A percentile compares a stretch with the other conserved stretches of the same genome.
Conservation (phyloP, 2,888 invertebrate genomes). For the Ennomos quercinarius region DNA sequence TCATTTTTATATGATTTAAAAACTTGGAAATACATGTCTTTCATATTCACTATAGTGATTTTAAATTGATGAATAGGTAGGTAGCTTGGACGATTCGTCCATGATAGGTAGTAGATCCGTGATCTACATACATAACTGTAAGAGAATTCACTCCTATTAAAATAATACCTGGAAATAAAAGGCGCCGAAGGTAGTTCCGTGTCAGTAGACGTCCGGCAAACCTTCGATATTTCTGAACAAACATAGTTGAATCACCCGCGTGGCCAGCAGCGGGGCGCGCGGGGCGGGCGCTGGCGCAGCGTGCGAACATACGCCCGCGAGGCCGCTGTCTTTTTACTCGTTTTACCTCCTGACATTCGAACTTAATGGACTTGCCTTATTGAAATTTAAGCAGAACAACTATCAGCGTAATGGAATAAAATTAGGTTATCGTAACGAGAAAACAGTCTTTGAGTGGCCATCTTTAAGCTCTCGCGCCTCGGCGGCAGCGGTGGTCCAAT, state of each 20-base stretch:
- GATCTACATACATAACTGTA: constrained; percentile 53
- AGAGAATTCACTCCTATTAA: constrained; percentile 52
- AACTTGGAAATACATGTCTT: too few species aligned
- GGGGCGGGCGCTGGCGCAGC: constrained; percentile 44
- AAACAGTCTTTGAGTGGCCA: constrained; percentile 80
- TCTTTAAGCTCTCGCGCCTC: constrained; percentile 71
- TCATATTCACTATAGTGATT: too few species aligned
- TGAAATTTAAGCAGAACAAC: constrained; percentile 79
- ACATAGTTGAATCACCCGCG: constrained; percentile 71
- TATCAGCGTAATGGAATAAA: constrained; percentile 76
- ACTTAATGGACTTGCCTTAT: constrained; percentile 79
- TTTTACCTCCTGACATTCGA: constrained; percentile 80
- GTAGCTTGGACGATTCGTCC: too few species aligned
- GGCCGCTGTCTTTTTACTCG: constrained; percentile 79
- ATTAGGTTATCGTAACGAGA: constrained; percentile 83
- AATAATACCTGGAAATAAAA: constrained; percentile 78
- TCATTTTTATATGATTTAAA: too few species aligned
- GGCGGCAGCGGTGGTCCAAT: constrained; percentile 69
- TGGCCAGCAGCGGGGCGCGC: constrained; percentile 29
- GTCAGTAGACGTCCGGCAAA: constrained; percentile 81
- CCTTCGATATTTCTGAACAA: constrained; percentile 82
- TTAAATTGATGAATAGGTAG: too few species aligned
- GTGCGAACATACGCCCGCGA: constrained; percentile 71
- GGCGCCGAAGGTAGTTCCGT: constrained; percentile 80
- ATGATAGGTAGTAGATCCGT: constrained; percentile 12